Percentiles rank a stretch among this genome's conserved stretches.
Conservation (phyloP, 2,797 vertebrate species). For the Sciaenops ocellatus region DNA sequence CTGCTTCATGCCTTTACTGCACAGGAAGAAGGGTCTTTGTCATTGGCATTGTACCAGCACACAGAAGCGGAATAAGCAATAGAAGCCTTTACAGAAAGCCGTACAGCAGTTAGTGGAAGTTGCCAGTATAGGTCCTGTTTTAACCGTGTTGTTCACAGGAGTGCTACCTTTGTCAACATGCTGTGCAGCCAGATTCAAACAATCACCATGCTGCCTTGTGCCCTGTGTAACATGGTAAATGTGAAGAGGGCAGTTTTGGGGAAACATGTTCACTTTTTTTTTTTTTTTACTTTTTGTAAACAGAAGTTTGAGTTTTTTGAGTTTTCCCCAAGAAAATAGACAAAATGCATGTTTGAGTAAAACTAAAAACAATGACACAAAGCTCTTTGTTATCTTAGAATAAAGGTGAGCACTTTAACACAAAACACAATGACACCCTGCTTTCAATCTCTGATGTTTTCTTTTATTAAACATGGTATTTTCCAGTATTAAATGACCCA, state of each 20-base stretch:
- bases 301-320: background rate
- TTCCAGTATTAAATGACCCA: background rate
- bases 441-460: background rate
- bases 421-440: background rate
- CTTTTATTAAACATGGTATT: background rate
- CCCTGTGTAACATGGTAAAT: background rate
- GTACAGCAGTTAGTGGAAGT: constrained; percentile 57
- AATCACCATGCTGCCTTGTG: background rate
- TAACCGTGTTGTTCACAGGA: constrained; percentile 45
- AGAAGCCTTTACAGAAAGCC: constrained; percentile 32
- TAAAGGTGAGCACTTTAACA: background rate
- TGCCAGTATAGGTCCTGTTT: constrained; percentile 52
- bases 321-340: background rate
- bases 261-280: background rate
- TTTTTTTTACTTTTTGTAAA: background rate
- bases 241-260: background rate
- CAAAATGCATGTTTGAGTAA: background rate
- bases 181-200: constrained; percentile 32
- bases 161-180: constrained; percentile 42
- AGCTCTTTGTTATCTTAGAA: too few species aligned
- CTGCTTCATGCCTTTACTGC: constrained; percentile 21
- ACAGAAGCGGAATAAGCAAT: constrained; percentile 29
- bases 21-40: constrained; percentile 25
- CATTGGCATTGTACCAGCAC: constrained; percentile 37
- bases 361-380: background rate